Percentiles rank a stretch among this genome's conserved stretches.
Evolutionary conservation across 2,113 vertebrate genomes (phyloP).

Genomic region (Apeltes quadracus): DNA sequence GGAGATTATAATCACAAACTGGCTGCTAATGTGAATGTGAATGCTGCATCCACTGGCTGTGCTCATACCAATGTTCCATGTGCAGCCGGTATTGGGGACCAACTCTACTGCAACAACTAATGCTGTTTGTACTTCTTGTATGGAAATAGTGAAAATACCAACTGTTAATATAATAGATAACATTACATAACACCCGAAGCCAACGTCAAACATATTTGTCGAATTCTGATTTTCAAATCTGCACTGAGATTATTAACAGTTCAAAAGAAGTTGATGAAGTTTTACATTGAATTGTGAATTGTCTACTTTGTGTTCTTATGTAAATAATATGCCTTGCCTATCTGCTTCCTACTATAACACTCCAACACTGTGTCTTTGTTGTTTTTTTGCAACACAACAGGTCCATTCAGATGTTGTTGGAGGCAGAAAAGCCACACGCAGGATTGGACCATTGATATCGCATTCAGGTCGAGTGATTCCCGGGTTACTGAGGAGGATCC

Average conservation of each 20-base stretch:
- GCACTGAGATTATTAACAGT: background rate
- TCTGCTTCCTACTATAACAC: background rate
- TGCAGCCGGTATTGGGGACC: background rate
- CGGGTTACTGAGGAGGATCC: no score
- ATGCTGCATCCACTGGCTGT: constrained; percentile 12
- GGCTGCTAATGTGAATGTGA: constrained; percentile 54
- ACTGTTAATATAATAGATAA: background rate
- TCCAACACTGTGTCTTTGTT: background rate
- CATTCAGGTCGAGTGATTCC: constrained; percentile 47
- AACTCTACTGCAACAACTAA: background rate
- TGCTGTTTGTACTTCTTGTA: background rate
- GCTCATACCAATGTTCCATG: constrained; percentile 21
- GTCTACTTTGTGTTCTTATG: background rate
- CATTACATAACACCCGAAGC: background rate
- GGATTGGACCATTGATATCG: background rate
- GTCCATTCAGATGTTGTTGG: background rate
- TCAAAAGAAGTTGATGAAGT: background rate
- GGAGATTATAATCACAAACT: constrained; percentile 59
- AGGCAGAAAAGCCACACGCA: background rate
- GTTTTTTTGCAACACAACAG: background rate
- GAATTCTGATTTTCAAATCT: background rate
- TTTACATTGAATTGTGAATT: background rate
- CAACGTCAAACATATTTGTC: background rate
- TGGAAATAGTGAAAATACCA: background rate
- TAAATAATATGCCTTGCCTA: background rate